Conservation (phyloP, 2,888 invertebrate genomes). For the Scaeva pyrastri region DNA sequence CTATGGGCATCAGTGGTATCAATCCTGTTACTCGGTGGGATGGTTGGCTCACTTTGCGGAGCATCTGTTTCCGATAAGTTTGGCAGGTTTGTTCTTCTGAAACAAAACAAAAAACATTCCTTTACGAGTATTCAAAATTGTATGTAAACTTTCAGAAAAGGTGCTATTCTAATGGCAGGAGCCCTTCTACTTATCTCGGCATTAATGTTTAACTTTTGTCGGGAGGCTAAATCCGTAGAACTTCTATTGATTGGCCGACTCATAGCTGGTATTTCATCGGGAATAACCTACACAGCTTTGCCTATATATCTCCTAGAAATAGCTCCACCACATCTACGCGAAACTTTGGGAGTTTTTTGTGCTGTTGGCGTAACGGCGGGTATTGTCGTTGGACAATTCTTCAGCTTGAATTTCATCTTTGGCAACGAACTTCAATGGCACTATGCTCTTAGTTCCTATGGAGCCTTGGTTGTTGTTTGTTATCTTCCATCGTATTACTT, state of each 20-base stretch:
- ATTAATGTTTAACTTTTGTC: conserved; percentile 87
- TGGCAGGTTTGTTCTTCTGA: conserved; percentile 85
- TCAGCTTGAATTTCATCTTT: conserved; percentile 80
- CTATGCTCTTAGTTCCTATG: conserved; percentile 89
- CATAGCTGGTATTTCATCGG: conserved; percentile 89
- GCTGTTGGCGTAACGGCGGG: conserved; percentile 84
- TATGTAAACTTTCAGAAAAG: conserved; percentile 81
- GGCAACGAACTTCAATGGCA: conserved; percentile 89
- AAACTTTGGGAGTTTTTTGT: conserved; percentile 92
- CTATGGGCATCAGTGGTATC: conserved; percentile 94
- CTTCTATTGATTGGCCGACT: conserved; percentile 91
- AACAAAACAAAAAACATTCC: no score
- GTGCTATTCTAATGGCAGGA: conserved; percentile 89
- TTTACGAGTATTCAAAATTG: no score
- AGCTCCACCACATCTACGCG: conserved; percentile 90
- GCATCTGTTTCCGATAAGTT: conserved; percentile 89
- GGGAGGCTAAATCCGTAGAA: conserved; percentile 89
- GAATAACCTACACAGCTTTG: conserved; percentile 92
- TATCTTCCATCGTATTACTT: conserved; percentile 87
- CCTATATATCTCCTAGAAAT: conserved; percentile 96
- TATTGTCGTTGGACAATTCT: conserved; percentile 80
- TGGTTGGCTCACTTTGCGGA: conserved; percentile 92
- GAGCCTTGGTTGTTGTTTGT: conserved; percentile 88
- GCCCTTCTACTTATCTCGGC: conserved; percentile 88
- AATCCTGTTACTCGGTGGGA: conserved; percentile 94